Evolutionary conservation across 2,888 invertebrate species (phyloP).

Genomic region (Drosophila subsilvestris): DNA sequence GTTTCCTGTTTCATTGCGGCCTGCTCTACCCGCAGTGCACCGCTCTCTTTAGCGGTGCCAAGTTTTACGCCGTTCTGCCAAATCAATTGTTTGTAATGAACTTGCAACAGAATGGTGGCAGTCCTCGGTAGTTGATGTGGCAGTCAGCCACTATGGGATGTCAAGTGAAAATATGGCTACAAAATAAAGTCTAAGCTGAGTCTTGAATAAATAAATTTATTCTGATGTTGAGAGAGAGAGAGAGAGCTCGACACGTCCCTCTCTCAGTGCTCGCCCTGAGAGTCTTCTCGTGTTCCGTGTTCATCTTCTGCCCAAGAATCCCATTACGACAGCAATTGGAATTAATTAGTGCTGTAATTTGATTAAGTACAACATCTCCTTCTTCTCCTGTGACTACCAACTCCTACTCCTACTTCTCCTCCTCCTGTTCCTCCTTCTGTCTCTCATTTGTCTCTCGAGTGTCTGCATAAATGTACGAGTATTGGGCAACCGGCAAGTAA

Average conservation of each 20-base stretch:
- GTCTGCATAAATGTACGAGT: constrained; percentile 26
- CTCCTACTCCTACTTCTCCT: not conserved
- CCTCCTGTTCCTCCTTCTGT: not conserved
- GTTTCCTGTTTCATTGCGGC: constrained; percentile 22
- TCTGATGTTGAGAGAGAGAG: not conserved
- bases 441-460: constrained; percentile 15
- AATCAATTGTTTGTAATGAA: constrained; percentile 80
- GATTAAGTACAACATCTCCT: constrained; percentile 56
- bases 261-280: not conserved
- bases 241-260: no score
- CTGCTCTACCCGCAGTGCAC: no score
- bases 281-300: constrained; percentile 30
- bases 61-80: constrained; percentile 77
- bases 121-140: constrained; percentile 9
- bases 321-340: constrained; percentile 64
- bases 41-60: constrained; percentile 66
- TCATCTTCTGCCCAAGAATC: constrained; percentile 40
- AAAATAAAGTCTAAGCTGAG: not conserved
- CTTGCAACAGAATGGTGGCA: constrained; percentile 61
- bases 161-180: not conserved
- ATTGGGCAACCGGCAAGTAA: not conserved
- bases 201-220: not conserved
- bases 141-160: constrained; percentile 35
- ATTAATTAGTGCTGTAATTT: constrained; percentile 77
- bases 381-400: constrained; percentile 22